Evolutionary conservation across 1,140 invertebrate genomes (phyloP), one percentile per base, ranked within the genome.

Genomic region (Drosophila arizonae): DNA sequence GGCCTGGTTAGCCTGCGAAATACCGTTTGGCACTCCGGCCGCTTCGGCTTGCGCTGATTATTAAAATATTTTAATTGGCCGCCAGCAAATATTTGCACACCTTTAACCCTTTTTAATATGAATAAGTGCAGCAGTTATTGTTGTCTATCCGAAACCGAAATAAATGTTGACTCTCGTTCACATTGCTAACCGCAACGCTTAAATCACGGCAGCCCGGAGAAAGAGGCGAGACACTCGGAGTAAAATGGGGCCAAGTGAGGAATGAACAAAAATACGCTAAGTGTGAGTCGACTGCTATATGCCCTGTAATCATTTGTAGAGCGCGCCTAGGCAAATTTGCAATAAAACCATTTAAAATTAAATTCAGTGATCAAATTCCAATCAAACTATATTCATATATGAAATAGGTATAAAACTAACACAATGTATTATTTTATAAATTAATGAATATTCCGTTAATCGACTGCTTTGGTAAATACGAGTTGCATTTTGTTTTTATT

Each of bases 41-140:
- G 10, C 60, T 52, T 21, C 5, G 15, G 11, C n/a, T 21, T 39
- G 33, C 28, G 70, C 72, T 79, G 72, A 68, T 84, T 88, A 88
- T 88, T 88, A 81, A 73, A 76, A 78, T 76, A 80, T 87, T 88
- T 87, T 87, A 87, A 87, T 87, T 87, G 84, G 84, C 73, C 68
- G 26, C 70, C 54, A 55, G 68, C 60, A 87, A 87, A 87, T 87
- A 87, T 87, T 87, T 88, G 79, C 79, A 61, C 80, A 87, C 79
- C 84, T 87, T 87, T 87, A 87, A 87, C 84, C 84, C 84, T 88
- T 87, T 87, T 84, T 87, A 88, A 87, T 87, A 84, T 74, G 73
- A 52, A 54, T 74, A 89, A 87, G 84, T 80, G 84, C 76, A 74
- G 51, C 70, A 41, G 36, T 71, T 39, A 13, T 17, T 17, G 43